Percentiles rank a stretch among this genome's conserved stretches.
These are phyloP conservation scores for Piliocolobus tephrosceles DNA, from an alignment of 2,113 vertebrate genomes.

Conservation along the genomic window DNA sequence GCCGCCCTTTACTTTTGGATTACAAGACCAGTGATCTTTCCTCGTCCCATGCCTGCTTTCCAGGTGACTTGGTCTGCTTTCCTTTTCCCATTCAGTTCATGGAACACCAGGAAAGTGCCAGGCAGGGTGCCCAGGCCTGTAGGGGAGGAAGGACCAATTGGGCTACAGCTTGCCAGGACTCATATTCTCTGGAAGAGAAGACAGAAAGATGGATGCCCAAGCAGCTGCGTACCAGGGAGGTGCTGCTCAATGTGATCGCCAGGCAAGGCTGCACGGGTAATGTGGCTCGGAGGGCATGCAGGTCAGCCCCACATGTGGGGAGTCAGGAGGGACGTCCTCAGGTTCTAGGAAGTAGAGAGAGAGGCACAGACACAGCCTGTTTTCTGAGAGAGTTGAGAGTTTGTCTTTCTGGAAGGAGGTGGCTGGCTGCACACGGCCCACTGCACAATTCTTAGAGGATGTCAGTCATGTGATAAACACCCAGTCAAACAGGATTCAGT, in stretches of 20 bases:
- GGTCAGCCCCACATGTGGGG: background rate
- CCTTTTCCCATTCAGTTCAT: background rate
- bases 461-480: background rate
- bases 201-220: accelerated
- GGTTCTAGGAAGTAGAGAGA: background rate
- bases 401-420: background rate
- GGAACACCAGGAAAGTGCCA: background rate
- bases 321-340: too few relatives aligned
- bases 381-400: background rate
- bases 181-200: background rate
- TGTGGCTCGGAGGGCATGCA: background rate
- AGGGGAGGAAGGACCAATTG: background rate
- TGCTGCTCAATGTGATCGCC: accelerated
- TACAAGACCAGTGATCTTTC: background rate
- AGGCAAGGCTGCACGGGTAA: background rate
- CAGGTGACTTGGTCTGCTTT: background rate
- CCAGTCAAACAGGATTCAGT: background rate
- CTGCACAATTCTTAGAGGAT: background rate
- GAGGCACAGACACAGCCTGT: background rate
- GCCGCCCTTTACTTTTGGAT: background rate
- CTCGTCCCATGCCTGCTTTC: background rate
- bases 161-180: background rate
- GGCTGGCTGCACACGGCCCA: background rate
- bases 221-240: accelerated
- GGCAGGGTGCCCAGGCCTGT: background rate